Evolutionary conservation across 2,888 invertebrate species (phyloP).

Genomic region (Tryphoninae sp.): DNA sequence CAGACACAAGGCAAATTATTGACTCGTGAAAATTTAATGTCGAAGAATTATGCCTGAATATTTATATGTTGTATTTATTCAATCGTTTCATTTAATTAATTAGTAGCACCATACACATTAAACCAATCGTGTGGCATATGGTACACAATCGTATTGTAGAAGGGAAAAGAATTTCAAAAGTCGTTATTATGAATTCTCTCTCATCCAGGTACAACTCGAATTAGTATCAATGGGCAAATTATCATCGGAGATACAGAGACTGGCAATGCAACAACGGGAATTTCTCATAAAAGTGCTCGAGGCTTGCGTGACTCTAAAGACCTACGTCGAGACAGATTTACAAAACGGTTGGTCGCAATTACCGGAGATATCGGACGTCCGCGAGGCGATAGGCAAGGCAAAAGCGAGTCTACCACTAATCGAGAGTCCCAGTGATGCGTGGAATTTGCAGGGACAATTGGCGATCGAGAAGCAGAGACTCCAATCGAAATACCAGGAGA

Average conservation of each 20-base stretch:
- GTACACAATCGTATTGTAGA: no score
- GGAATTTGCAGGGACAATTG: constrained; percentile 84
- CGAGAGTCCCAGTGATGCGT: constrained; percentile 85
- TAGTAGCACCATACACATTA: no score
- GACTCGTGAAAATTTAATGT: no score
- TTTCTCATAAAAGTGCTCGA: constrained; percentile 88
- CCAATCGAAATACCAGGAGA: constrained; percentile 87
- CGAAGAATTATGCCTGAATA: no score
- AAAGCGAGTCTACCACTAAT: constrained; percentile 84
- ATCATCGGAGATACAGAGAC: constrained; percentile 87
- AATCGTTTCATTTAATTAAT: no score
- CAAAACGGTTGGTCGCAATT: constrained; percentile 86
- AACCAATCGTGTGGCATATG: no score
- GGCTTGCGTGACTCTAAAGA: constrained; percentile 88
- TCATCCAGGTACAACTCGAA: constrained; percentile 84
- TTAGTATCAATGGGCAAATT: constrained; percentile 87
- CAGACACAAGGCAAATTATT: no score
- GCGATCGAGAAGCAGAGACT: constrained; percentile 86
- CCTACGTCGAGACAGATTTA: constrained; percentile 89
- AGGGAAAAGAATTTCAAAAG: no score
- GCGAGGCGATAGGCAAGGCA: constrained; percentile 85
- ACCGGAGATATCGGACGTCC: constrained; percentile 86
- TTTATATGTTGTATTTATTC: no score
- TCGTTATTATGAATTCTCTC: background rate
- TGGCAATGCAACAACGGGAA: constrained; percentile 87